phyloP scores from a whole-genome alignment of 2,888 invertebrate species.

The Drosophila siamana region DNA sequence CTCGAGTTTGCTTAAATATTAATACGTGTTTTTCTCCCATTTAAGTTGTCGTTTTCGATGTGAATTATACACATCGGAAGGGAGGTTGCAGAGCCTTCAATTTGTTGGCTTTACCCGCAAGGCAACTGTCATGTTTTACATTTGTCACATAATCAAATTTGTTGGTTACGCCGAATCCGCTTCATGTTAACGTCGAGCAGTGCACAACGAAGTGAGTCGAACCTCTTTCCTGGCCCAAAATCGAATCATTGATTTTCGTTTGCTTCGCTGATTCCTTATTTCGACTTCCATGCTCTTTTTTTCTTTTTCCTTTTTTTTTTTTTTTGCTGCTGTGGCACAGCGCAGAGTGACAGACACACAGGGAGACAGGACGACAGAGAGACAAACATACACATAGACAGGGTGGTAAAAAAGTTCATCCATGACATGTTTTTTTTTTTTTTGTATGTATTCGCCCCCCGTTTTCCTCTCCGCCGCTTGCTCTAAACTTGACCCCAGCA shows the following conservation, averaged over 20 bases:
- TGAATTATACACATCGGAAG: too few species aligned
- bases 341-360: slow-evolving; percentile 21
- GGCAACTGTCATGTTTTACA: slow-evolving; percentile 59
- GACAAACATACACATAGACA: slow-evolving; percentile 44
- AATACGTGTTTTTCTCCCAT: neutral
- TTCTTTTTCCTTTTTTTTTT: slow-evolving; percentile 24
- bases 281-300: slow-evolving; percentile 32
- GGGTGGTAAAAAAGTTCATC: slow-evolving; percentile 11
- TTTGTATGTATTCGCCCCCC: slow-evolving; percentile 42
- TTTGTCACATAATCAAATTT: slow-evolving; percentile 63
- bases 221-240: slow-evolving; percentile 40
- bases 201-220: neutral
- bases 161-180: slow-evolving; percentile 38
- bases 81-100: slow-evolving; percentile 2
- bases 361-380: slow-evolving; percentile 27
- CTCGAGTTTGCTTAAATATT: neutral
- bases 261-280: slow-evolving; percentile 47
- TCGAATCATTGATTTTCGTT: slow-evolving; percentile 75
- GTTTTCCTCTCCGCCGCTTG: slow-evolving; percentile 12
- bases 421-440: slow-evolving; percentile 9
- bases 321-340: slow-evolving; percentile 62
- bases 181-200: slow-evolving; percentile 19
- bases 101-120: slow-evolving; percentile 32
- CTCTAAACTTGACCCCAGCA: slow-evolving; percentile 76
- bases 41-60: neutral